phyloP scores from a whole-genome alignment of 64 coral and sea anemone genomes.

The Cladopsammia gracilis region DNA sequence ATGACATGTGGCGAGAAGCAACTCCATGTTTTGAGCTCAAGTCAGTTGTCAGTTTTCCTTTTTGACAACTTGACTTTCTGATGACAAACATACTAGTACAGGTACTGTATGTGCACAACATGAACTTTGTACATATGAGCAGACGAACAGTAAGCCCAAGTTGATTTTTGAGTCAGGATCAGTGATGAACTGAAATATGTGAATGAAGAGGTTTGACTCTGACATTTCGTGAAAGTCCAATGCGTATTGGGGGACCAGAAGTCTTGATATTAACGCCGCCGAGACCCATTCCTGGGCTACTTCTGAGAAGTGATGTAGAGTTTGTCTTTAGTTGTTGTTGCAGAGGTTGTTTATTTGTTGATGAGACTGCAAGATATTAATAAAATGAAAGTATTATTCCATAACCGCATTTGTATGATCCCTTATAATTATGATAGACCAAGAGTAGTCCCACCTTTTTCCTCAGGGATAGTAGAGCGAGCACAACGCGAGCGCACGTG shows the following conservation, averaged over 20 bases:
- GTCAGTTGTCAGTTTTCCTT: too few relatives aligned
- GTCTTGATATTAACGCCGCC: constrained; percentile 80
- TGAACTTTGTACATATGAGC: not conserved
- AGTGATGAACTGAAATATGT: constrained; percentile 83
- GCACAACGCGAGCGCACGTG: too few relatives aligned
- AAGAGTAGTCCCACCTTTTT: too few relatives aligned
- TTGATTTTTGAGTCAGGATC: not conserved
- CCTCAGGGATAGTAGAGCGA: too few relatives aligned
- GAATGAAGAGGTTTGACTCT: constrained; percentile 85
- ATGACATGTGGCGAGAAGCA: too few relatives aligned
- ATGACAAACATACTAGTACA: too few relatives aligned
- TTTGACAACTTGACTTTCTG: too few relatives aligned
- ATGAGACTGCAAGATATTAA: not conserved
- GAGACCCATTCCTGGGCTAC: constrained; percentile 66
- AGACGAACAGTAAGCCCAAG: not conserved
- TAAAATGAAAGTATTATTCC: not conserved
- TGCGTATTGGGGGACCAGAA: constrained; percentile 70
- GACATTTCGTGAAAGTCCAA: constrained; percentile 91
- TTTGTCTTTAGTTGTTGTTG: not conserved
- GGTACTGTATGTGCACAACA: not conserved
- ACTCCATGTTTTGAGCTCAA: too few relatives aligned
- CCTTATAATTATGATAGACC: too few relatives aligned
- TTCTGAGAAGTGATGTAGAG: not conserved
- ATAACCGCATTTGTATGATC: too few relatives aligned
- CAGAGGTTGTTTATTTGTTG: constrained; percentile 11